phyloP scores from a whole-genome alignment of 1,140 invertebrate species.

The Aricia agestis region DNA sequence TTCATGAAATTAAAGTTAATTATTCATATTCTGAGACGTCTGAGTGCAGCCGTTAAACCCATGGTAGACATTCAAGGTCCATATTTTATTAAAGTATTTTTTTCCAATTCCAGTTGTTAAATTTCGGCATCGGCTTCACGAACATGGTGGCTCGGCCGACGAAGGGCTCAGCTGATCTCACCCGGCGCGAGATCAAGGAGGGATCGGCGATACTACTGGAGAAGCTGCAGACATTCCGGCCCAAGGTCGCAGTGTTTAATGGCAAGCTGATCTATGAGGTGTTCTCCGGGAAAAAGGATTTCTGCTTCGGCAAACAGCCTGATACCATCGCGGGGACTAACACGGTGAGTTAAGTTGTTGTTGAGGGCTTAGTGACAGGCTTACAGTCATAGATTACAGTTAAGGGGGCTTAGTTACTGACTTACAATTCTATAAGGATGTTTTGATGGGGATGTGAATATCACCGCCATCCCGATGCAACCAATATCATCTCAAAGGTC shows the following conservation, averaged over 20 bases:
- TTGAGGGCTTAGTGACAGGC: too few relatives aligned
- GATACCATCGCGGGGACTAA: slow-evolving; percentile 94
- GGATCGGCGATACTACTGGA: slow-evolving; percentile 93
- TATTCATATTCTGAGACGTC: too few relatives aligned
- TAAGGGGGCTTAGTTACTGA: too few relatives aligned
- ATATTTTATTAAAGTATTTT: not conserved
- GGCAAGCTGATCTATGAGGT: slow-evolving; percentile 98
- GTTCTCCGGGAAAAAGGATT: slow-evolving; percentile 97
- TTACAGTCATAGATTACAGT: too few relatives aligned
- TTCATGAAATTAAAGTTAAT: too few relatives aligned
- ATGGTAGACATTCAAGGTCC: too few relatives aligned
- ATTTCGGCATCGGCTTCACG: slow-evolving; percentile 97
- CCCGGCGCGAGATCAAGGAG: slow-evolving; percentile 97
- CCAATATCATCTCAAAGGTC: too few relatives aligned
- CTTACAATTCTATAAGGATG: too few relatives aligned
- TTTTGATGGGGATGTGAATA: too few relatives aligned
- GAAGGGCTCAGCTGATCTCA: slow-evolving; percentile 96
- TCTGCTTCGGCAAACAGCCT: slow-evolving; percentile 96
- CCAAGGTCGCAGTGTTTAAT: slow-evolving; percentile 98
- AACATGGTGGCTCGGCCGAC: slow-evolving; percentile 97
- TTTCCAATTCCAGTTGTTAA: slow-evolving; percentile 78
- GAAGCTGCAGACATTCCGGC: slow-evolving; percentile 94
- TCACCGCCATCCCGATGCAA: too few relatives aligned
- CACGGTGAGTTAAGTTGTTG: slow-evolving; percentile 83
- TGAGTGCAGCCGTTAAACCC: too few relatives aligned